phyloP scores from a whole-genome alignment of 2,113 vertebrate genomes.

The Turdus rufiventris region DNA sequence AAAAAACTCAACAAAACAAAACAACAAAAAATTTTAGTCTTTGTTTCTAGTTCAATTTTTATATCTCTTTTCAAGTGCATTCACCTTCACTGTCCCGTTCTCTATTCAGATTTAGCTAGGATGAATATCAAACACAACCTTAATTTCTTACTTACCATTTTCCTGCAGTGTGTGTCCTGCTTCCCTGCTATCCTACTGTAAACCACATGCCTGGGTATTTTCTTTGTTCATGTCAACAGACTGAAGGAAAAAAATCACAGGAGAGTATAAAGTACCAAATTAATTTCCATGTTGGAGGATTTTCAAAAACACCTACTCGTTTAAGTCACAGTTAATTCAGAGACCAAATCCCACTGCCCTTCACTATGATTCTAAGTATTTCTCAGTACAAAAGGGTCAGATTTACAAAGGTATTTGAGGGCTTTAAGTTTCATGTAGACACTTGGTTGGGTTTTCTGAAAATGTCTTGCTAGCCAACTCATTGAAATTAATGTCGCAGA shows the following conservation, averaged over 20 bases:
- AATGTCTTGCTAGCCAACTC: not conserved
- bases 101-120: not conserved
- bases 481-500: not conserved
- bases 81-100: not conserved
- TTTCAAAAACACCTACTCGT: not conserved
- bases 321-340: not conserved
- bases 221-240: not conserved
- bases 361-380: not conserved
- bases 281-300: not conserved
- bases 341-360: not conserved
- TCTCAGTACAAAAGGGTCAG: not conserved
- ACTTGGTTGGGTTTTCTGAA: not conserved
- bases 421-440: not conserved
- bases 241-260: not conserved
- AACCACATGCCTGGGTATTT: not conserved
- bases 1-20: not conserved
- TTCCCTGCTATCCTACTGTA: not conserved
- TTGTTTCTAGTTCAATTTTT: not conserved
- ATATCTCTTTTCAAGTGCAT: not conserved
- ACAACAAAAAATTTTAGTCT: not conserved
- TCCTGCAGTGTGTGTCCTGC: not conserved
- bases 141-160: not conserved
- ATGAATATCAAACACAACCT: slow-evolving; percentile 25
- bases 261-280: not conserved
- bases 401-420: not conserved